Percentiles rank a stretch among this genome's conserved stretches.
Evolutionary conservation across 1,140 invertebrate species (phyloP).

Genomic region (Aporrectodea caliginosa): DNA sequence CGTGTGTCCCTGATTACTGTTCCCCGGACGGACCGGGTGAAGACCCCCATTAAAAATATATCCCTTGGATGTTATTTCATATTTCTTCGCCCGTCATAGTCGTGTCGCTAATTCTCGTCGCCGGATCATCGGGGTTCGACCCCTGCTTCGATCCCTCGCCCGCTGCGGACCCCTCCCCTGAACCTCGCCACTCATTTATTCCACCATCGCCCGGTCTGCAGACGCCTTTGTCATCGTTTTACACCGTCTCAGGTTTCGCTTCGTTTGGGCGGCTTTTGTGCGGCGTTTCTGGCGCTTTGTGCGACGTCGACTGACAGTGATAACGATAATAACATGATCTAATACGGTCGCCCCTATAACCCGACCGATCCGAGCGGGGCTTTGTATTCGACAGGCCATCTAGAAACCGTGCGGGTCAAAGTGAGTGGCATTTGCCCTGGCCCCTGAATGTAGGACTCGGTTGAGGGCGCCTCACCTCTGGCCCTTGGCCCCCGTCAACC

Average conservation of each 20-base stretch:
- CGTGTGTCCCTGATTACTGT: neutral
- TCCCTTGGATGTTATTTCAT: neutral
- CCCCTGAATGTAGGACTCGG: too few species aligned
- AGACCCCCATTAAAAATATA: neutral
- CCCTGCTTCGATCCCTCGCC: neutral
- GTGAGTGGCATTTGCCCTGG: neutral
- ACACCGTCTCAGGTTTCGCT: neutral
- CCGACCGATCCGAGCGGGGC: too few species aligned
- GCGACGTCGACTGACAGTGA: neutral
- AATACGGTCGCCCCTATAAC: too few species aligned
- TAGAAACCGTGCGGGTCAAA: neutral
- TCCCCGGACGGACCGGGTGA: neutral
- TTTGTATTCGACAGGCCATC: neutral
- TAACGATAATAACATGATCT: neutral
- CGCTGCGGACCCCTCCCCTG: neutral
- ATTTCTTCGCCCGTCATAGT: neutral
- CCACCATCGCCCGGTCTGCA: neutral
- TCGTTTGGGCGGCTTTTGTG: conserved; percentile 1
- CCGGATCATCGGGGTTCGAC: neutral
- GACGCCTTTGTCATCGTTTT: neutral
- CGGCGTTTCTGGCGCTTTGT: neutral
- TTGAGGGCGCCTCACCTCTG: too few species aligned
- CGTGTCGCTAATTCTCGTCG: neutral
- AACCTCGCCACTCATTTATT: neutral
- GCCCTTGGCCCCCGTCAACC: too few species aligned